phyloP scores from a whole-genome alignment of 1,140 invertebrate species.

The Scaptomyza graminum region DNA sequence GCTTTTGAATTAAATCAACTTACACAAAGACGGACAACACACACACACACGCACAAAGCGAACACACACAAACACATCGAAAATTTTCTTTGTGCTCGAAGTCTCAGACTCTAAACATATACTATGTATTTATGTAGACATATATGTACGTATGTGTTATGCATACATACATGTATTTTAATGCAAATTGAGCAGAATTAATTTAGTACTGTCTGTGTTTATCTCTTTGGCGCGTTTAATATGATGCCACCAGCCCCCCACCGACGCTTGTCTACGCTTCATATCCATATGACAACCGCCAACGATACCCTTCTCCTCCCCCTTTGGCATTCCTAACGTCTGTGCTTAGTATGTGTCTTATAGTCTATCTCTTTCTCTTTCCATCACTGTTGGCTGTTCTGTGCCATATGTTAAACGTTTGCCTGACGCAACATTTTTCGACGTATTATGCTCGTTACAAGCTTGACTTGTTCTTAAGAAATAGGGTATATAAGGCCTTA shows the following conservation, averaged over 20 bases:
- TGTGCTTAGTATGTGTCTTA: conserved; percentile 38
- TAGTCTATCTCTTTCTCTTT: conserved; percentile 16
- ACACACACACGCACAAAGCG: conserved; percentile 12
- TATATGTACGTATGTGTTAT: conserved; percentile 5
- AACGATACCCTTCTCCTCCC: neutral
- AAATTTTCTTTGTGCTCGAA: conserved; percentile 13
- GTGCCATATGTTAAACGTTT: conserved; percentile 76
- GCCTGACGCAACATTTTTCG: conserved; percentile 59
- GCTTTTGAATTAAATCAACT: conserved; percentile 75
- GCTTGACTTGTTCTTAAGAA: neutral
- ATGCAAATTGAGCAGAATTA: conserved; percentile 83
- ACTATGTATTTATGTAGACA: conserved; percentile 4
- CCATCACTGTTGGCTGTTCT: conserved; percentile 8
- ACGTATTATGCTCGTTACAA: conserved; percentile 26
- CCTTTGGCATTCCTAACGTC: neutral
- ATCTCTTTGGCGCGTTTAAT: conserved; percentile 74
- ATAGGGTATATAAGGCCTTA: conserved; percentile 2
- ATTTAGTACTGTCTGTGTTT: conserved; percentile 79
- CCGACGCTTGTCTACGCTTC: conserved; percentile 14
- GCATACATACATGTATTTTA: conserved; percentile 72
- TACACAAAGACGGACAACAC: conserved; percentile 29
- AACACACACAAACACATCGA: conserved; percentile 33
- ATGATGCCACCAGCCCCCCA: conserved; percentile 63
- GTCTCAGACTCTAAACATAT: conserved; percentile 7
- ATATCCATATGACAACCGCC: conserved; percentile 19